These are phyloP conservation scores for Drosophila limbata DNA, from an alignment of 2,888 invertebrate species.

Conservation along the genomic window DNA sequence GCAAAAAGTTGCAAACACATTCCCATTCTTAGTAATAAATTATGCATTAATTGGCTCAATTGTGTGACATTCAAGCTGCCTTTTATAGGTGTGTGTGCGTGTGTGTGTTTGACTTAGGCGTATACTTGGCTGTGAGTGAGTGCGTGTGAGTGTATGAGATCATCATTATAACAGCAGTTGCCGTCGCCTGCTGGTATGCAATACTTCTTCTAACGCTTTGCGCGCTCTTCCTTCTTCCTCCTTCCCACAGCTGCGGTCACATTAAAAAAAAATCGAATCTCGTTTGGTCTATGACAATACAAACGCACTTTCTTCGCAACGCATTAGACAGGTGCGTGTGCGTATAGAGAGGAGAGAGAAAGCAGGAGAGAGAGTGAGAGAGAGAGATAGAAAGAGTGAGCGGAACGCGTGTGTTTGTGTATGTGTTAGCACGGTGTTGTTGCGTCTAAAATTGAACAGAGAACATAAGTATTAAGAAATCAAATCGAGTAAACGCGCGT, in stretches of 20 bases:
- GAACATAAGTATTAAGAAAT: slow-evolving; percentile 23
- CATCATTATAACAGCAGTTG: slow-evolving; percentile 61
- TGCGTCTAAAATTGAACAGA: slow-evolving; percentile 54
- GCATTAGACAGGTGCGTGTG: slow-evolving; percentile 75
- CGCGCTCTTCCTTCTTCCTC: slow-evolving; percentile 27
- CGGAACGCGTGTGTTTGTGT: slow-evolving; percentile 58
- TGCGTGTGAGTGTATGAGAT: slow-evolving; percentile 62
- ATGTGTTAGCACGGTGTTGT: slow-evolving; percentile 57
- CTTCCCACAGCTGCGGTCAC: slow-evolving; percentile 45
- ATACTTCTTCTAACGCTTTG: slow-evolving; percentile 49
- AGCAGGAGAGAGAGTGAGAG: slow-evolving; percentile 16
- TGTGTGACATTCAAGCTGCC: slow-evolving; percentile 31
- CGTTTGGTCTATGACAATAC: slow-evolving; percentile 65
- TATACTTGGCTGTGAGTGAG: slow-evolving; percentile 28
- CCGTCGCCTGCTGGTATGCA: slow-evolving; percentile 71
- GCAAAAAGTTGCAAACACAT: slow-evolving; percentile 7
- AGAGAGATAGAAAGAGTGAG: slow-evolving; percentile 24
- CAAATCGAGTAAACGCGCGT: slow-evolving; percentile 51
- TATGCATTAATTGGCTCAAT: slow-evolving; percentile 60
- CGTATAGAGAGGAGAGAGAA: slow-evolving; percentile 52
- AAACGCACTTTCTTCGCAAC: slow-evolving; percentile 72
- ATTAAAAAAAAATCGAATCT: slow-evolving; percentile 58
- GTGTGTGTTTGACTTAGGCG: slow-evolving; percentile 23
- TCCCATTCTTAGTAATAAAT: slow-evolving; percentile 22
- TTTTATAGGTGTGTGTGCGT: slow-evolving; percentile 26